Conservation (phyloP, 2,888 invertebrate genomes). For the Anarsia innoxiella region DNA sequence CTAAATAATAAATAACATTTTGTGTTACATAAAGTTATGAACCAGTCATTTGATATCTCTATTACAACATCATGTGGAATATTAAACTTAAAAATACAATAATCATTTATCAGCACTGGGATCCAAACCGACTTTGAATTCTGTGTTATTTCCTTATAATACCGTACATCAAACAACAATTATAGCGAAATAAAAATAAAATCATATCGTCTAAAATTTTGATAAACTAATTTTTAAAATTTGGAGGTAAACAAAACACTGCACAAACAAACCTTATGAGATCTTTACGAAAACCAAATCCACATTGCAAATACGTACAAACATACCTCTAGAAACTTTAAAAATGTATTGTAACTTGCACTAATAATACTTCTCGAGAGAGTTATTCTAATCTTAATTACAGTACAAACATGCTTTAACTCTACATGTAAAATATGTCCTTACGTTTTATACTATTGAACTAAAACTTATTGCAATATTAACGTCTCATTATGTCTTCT, state of each 20-base stretch:
- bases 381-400: constrained; percentile 30
- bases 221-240: constrained; percentile 61
- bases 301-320: constrained; percentile 57
- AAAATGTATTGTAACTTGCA: constrained; percentile 40
- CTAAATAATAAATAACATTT: constrained; percentile 72
- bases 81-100: too few species aligned
- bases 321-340: constrained; percentile 54
- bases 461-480: constrained; percentile 38
- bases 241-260: constrained; percentile 74
- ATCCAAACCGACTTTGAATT: too few species aligned
- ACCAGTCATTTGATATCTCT: constrained; percentile 47
- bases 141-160: constrained; percentile 28
- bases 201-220: constrained; percentile 40
- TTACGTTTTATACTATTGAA: too few species aligned
- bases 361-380: constrained; percentile 65
- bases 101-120: too few species aligned
- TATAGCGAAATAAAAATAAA: constrained; percentile 34
- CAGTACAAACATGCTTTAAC: constrained; percentile 2
- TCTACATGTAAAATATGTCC: background rate
- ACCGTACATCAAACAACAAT: constrained; percentile 40
- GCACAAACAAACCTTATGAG: constrained; percentile 75
- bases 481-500: constrained; percentile 93
- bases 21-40: constrained; percentile 33
- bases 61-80: constrained; percentile 10
- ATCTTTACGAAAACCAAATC: constrained; percentile 75